A percentile compares a stretch with the other conserved stretches of the same genome.
phyloP scores from a whole-genome alignment of 2,797 vertebrate genomes.

The Oreortyx pictus region DNA sequence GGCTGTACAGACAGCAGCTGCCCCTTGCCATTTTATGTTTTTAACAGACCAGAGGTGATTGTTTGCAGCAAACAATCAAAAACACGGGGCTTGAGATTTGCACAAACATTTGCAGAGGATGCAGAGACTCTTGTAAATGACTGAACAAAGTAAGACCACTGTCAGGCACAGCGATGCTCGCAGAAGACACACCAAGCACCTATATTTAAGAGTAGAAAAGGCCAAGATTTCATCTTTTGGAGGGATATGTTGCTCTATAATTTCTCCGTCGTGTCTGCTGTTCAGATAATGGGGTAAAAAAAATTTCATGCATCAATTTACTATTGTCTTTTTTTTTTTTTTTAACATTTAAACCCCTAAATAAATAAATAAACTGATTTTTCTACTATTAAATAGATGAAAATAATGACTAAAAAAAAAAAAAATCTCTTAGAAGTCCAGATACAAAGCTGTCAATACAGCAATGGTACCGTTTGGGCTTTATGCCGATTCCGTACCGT shows the following conservation, averaged over 20 bases:
- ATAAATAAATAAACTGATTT: neutral
- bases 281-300: neutral
- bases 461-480: conserved; percentile 64
- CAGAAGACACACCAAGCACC: neutral
- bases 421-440: neutral
- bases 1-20: neutral
- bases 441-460: conserved; percentile 55
- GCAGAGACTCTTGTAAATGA: neutral
- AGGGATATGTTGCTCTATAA: neutral
- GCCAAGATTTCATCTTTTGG: neutral
- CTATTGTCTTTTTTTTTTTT: neutral
- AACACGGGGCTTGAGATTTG: neutral
- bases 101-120: neutral
- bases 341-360: neutral
- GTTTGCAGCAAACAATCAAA: neutral
- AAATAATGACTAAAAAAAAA: neutral
- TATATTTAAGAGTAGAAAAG: neutral
- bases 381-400: neutral
- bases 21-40: neutral
- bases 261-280: neutral
- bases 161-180: neutral
- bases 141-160: neutral
- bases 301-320: neutral
- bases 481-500: conserved; percentile 84
- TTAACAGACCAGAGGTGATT: neutral